These are phyloP conservation scores for Coracopsis vasa DNA, from an alignment of 2,113 vertebrate species.

Conservation along the genomic window DNA sequence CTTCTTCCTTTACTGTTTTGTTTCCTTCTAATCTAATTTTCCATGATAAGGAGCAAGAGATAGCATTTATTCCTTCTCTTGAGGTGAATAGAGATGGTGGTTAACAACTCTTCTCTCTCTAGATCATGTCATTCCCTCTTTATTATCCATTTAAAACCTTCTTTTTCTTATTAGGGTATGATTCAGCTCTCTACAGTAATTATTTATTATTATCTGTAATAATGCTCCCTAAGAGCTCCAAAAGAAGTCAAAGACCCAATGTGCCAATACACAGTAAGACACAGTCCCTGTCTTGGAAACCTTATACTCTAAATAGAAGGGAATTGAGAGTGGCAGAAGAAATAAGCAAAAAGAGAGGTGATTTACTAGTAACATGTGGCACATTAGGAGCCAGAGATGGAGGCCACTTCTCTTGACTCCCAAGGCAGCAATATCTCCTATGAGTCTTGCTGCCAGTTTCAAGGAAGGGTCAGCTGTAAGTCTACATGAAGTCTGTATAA, in stretches of 20 bases:
- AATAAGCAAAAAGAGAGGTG: constrained; percentile 23
- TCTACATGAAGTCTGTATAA: not conserved
- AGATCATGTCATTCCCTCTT: constrained; percentile 29
- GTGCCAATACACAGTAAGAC: constrained; percentile 29
- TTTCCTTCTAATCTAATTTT: constrained; percentile 46
- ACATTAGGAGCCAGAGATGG: constrained; percentile 25
- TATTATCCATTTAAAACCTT: constrained; percentile 40
- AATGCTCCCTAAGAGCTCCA: constrained; percentile 60
- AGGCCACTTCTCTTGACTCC: not conserved
- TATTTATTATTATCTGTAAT: constrained; percentile 63
- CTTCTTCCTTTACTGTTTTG: not conserved
- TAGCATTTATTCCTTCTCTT: constrained; percentile 41
- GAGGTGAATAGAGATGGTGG: constrained; percentile 41
- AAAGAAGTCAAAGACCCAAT: constrained; percentile 36
- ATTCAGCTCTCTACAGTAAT: constrained; percentile 59
- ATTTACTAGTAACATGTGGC: not conserved
- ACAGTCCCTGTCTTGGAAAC: not conserved
- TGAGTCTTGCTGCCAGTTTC: not conserved
- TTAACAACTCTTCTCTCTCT: constrained; percentile 29
- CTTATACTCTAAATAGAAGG: not conserved
- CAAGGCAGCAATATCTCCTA: not conserved
- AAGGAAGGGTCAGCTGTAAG: not conserved
- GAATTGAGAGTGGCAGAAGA: constrained; percentile 21
- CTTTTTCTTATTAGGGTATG: constrained; percentile 24
- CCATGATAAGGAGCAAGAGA: not conserved